Evolutionary conservation across 2,888 invertebrate genomes (phyloP), one percentile per base, ranked within the genome.

Genomic region (Meloe dianella): DNA sequence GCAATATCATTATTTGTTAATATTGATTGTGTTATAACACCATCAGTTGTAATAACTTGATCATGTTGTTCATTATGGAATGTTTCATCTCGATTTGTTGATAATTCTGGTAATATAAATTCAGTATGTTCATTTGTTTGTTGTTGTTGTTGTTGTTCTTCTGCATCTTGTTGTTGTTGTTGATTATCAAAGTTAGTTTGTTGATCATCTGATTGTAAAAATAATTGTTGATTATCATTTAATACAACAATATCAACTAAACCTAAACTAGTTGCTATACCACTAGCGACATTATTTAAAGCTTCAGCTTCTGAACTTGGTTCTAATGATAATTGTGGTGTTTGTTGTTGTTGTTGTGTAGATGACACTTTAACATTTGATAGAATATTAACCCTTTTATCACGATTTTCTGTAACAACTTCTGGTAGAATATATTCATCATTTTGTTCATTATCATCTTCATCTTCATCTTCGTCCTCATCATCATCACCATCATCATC

Each of bases 221-320:
- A 89, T 80, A 82, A 80, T 65, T 89, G 89, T 67, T 89, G 89
- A 75, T 85, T 86, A 56, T 89, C 87, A 74, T 89, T 89, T 67
- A 89, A 84, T 22, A 89, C 83, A 56, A 89, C 85, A n/a, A 85
- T 82, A 74, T 85, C 85, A n/a, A 85, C 86, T 60, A 89, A 81
- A 24, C 86, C 85, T 9, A 88, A 78, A 64, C 88, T 87, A 0
- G 88, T 85, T 0, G 87, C 87, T 66, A 89, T 86, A 0, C 87
- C 87, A 56, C 86, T 85, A 0, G 87, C 86, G 0, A 89, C 87
- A 70, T 86, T 86, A 61, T 70, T 75, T 24, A 89, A 78, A 1
- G 86, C 86, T 76, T 87, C 88, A 0, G 86, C 85, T 77, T 88
- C 88, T 0, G 87, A 85, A 57, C 86, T 86, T 1, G 85, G 85